Conservation (phyloP, 2,113 vertebrate genomes). For the Heterochromis multidens region DNA sequence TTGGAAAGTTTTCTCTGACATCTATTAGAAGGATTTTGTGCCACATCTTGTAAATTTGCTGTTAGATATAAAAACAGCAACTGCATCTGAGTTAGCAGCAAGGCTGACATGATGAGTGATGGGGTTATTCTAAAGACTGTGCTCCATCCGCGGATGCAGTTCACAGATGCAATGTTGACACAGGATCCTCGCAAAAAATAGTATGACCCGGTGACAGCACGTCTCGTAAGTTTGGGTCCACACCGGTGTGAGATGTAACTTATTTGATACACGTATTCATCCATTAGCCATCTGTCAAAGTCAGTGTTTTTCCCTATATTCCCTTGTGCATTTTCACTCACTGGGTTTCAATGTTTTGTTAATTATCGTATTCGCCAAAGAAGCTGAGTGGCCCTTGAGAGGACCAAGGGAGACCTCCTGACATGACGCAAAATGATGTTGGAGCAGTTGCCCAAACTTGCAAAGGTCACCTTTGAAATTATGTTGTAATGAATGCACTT, state of each 20-base stretch:
- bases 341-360: slow-evolving; percentile 52
- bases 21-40: slow-evolving; percentile 1
- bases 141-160: not conserved
- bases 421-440: slow-evolving; percentile 31
- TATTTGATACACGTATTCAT: slow-evolving; percentile 64
- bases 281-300: slow-evolving; percentile 65
- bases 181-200: slow-evolving; percentile 32
- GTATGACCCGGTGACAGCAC: slow-evolving; percentile 30
- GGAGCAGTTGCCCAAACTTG: slow-evolving; percentile 36
- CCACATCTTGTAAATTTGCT: slow-evolving; percentile 9
- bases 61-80: slow-evolving; percentile 27
- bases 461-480: slow-evolving; percentile 68
- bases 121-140: slow-evolving; percentile 22
- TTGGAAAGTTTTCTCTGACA: not conserved
- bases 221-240: slow-evolving; percentile 34
- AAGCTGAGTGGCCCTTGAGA: slow-evolving; percentile 4
- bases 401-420: slow-evolving; percentile 11
- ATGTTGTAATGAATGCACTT: slow-evolving; percentile 46
- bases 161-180: slow-evolving; percentile 11
- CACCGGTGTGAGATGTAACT: not conserved
- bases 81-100: not conserved
- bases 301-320: slow-evolving; percentile 22
- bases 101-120: slow-evolving; percentile 27
- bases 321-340: slow-evolving; percentile 36
- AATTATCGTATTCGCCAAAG: slow-evolving; percentile 64